Base-by-base conservation (phyloP, 2,113 vertebrate genomes). In the Nycticebus coucang region DNA sequence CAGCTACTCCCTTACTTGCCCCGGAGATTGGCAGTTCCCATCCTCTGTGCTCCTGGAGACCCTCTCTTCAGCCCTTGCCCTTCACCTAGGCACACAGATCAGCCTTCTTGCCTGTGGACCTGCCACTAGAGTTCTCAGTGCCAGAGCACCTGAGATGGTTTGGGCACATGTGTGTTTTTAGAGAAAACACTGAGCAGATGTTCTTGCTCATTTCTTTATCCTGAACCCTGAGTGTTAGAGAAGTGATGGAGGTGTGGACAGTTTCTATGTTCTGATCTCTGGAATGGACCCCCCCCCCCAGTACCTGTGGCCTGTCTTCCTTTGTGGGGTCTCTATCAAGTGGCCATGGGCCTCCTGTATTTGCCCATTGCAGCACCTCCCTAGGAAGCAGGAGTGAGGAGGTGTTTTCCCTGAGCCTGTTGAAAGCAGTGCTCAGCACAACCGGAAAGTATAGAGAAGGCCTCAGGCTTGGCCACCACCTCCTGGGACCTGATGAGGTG, bases 321-420 rank as follows among this genome's bases (percentile, higher is more conserved):
- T 35, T 28, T 18, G 5, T 26, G n/a, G 75, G 30, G 19, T 79
- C 4, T 11, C 28, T 7, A 8, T 53, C 69, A 18, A 3, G 22
- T 53, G 41, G 0, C 83, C 2, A 4, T 0, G 21, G 33, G 79
- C 60, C 55, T 57, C 71, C 33, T 69, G 62, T 17, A 0, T 37
- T 10, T 13, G n/a, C 4, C 33, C 60, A 0, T 3, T 2, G 0
- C 0, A 1, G 17, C 30, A 37, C 86, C 45, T 53, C 14, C 37
- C 4, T 8, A 0, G 41, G 41, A 9, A 21, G 57, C 26, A 18
- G 45, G 80, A 12, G 17, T 9, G 59, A 30, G 59, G 55, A 2
- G 0, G 26, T 5, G 35, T 14, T 1, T 33, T 33, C 41, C n/a
- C 79, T 8, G 1, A 30, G 41, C 7, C 0, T 13, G n/a, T 8